Evolutionary conservation across 2,113 vertebrate genomes (phyloP).

Genomic region (Oplegnathus fasciatus): DNA sequence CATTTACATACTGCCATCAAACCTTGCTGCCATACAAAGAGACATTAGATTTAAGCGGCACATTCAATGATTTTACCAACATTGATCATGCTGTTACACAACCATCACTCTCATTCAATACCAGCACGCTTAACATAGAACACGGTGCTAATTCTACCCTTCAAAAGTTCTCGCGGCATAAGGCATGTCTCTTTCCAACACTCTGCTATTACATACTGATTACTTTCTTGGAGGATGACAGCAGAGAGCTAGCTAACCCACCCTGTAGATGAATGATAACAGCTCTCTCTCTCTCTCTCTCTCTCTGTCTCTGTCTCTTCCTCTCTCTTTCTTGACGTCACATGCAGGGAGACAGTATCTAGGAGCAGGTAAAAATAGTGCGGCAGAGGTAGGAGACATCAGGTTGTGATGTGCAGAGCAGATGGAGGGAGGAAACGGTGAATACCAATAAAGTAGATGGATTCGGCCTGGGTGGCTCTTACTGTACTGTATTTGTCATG

Average conservation of each 20-base stretch:
- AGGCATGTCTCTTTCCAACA: constrained; percentile 17
- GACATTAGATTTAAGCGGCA: not conserved
- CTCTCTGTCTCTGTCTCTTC: constrained; percentile 28
- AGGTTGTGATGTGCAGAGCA: constrained; percentile 76
- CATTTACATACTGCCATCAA: not conserved
- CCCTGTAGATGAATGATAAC: constrained; percentile 57
- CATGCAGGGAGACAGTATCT: constrained; percentile 73
- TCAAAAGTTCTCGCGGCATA: not conserved
- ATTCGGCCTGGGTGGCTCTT: too few relatives aligned
- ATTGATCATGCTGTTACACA: constrained; percentile 16
- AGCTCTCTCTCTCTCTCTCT: not conserved
- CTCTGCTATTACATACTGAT: constrained; percentile 44
- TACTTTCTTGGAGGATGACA: constrained; percentile 56
- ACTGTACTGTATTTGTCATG: constrained; percentile 55
- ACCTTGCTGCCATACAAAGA: not conserved
- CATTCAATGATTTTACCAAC: not conserved
- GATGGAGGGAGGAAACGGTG: constrained; percentile 76
- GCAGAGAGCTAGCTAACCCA: constrained; percentile 41
- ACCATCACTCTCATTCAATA: constrained; percentile 7
- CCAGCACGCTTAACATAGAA: not conserved
- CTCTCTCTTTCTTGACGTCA: constrained; percentile 67
- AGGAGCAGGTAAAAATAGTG: constrained; percentile 84
- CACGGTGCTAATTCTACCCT: not conserved
- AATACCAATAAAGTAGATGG: constrained; percentile 77
- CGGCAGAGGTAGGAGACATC: constrained; percentile 64